Percentiles rank a stretch among this genome's conserved stretches.
These are phyloP conservation scores for Sula dactylatra DNA, from an alignment of 2,113 vertebrate species.

Conservation along the genomic window DNA sequence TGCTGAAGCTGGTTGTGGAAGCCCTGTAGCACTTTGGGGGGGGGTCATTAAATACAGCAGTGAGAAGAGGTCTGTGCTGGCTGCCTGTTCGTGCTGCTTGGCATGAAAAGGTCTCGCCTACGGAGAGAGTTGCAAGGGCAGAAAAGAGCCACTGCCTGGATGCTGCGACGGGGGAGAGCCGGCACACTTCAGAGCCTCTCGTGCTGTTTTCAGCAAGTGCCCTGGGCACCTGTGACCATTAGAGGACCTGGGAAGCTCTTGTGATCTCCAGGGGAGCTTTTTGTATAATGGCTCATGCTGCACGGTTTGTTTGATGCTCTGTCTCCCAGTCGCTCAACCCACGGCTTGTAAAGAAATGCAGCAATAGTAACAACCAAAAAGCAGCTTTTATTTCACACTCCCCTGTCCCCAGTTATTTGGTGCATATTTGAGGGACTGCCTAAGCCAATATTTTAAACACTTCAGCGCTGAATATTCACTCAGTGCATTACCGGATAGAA, in stretches of 20 bases:
- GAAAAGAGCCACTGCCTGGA: background rate
- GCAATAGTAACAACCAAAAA: background rate
- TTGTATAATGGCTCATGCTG: background rate
- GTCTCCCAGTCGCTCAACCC: background rate
- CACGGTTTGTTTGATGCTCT: background rate
- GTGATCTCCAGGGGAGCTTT: background rate
- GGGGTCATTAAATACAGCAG: background rate
- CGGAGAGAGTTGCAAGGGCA: background rate
- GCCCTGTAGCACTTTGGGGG: background rate
- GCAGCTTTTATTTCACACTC: background rate
- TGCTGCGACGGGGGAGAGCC: accelerated
- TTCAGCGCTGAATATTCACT: background rate
- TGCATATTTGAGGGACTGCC: background rate
- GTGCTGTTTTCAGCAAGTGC: background rate
- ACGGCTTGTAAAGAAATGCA: background rate
- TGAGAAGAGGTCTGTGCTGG: background rate
- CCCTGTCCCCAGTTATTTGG: background rate
- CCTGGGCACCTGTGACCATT: background rate
- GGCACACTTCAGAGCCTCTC: background rate
- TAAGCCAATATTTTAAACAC: background rate
- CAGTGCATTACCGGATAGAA: background rate
- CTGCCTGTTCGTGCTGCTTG: background rate
- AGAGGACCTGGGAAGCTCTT: background rate
- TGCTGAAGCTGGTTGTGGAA: background rate
- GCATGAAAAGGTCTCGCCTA: background rate